Evolutionary conservation across 30 jellyfish, hydroid and myxozoan species (phyloP).

Genomic region (Turritopsis rubra): DNA sequence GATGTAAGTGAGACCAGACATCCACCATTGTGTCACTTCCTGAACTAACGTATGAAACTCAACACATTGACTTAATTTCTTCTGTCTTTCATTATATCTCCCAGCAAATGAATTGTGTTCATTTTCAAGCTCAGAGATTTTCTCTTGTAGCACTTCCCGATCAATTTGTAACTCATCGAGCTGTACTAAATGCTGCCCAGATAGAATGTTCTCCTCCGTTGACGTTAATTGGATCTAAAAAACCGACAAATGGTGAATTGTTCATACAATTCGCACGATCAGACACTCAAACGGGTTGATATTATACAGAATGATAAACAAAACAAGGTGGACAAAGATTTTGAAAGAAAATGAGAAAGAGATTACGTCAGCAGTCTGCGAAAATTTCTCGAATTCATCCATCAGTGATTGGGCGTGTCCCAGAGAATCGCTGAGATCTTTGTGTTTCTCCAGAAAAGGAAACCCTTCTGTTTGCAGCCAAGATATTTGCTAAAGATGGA

Average conservation of each 20-base stretch:
- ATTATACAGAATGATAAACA: not conserved
- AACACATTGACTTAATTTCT: slow-evolving; percentile 51
- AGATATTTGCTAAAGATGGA: slow-evolving; percentile 40
- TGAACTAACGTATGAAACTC: slow-evolving; percentile 67
- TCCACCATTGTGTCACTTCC: slow-evolving; percentile 92
- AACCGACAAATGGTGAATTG: not conserved
- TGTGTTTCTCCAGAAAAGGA: slow-evolving; percentile 44
- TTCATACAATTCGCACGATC: not conserved
- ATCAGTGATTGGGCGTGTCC: slow-evolving; percentile 76
- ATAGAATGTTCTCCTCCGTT: not conserved
- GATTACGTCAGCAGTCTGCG: slow-evolving; percentile 52
- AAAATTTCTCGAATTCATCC: slow-evolving; percentile 55
- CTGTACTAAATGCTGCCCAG: not conserved
- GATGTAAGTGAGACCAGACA: slow-evolving; percentile 74
- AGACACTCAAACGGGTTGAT: not conserved
- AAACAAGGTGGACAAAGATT: not conserved
- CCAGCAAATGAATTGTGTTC: slow-evolving; percentile 17
- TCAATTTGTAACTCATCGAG: slow-evolving; percentile 16
- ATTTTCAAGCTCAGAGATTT: slow-evolving; percentile 40
- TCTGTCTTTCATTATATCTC: slow-evolving; percentile 48
- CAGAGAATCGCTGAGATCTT: slow-evolving; percentile 71
- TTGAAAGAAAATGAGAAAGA: not conserved
- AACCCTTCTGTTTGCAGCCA: slow-evolving; percentile 79
- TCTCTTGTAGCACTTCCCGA: slow-evolving; percentile 41
- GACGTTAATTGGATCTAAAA: not conserved